Conservation (phyloP, 2,113 vertebrate species). For the Pogona vitticeps region DNA sequence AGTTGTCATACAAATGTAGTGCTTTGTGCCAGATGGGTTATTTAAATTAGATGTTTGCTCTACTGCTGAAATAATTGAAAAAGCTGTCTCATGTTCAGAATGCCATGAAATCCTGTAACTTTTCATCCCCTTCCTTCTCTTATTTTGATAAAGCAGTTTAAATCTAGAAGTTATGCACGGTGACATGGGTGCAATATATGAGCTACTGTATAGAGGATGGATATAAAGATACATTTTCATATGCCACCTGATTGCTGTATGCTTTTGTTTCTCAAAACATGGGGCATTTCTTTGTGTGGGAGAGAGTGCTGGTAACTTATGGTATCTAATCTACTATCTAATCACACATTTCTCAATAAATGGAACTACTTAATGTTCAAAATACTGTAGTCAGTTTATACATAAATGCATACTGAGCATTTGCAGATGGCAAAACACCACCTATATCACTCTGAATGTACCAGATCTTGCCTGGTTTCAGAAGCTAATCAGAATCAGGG, state of each 20-base stretch:
- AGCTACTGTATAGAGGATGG: background rate
- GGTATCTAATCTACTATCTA: too few relatives aligned
- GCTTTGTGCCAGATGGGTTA: constrained; percentile 12
- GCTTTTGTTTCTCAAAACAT: background rate
- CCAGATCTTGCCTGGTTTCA: too few relatives aligned
- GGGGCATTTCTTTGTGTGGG: background rate
- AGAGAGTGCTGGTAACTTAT: background rate
- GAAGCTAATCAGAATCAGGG: too few relatives aligned
- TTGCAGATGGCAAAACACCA: too few relatives aligned
- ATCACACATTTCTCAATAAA: background rate
- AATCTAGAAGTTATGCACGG: constrained; percentile 2
- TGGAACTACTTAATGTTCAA: background rate
- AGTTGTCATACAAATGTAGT: background rate
- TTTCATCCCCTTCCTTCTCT: background rate
- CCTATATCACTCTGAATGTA: too few relatives aligned
- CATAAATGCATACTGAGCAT: background rate
- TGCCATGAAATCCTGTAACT: constrained; percentile 6
- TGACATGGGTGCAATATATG: background rate
- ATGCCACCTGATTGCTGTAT: background rate
- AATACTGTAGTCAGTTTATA: background rate
- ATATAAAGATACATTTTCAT: background rate
- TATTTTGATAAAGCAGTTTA: background rate
- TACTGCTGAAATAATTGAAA: constrained; percentile 14
- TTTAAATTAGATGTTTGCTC: background rate
- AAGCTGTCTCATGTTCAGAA: constrained; percentile 4